Conservation (phyloP, 2,888 invertebrate genomes). For the Clepsis dumicolana region DNA sequence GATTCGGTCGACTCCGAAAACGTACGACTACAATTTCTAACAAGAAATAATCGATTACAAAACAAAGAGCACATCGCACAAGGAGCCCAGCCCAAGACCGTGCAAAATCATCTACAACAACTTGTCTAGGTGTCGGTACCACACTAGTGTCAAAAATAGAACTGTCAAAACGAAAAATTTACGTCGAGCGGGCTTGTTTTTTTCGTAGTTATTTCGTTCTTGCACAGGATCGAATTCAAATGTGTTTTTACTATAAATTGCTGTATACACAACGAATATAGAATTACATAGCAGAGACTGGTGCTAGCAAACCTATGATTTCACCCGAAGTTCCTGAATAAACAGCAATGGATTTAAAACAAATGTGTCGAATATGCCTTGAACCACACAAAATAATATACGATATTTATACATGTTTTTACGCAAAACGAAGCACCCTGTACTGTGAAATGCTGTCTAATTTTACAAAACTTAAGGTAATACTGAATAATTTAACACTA, state of each 20-base stretch:
- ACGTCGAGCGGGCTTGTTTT: constrained; percentile 11
- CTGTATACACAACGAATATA: neutral
- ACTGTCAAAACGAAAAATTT: constrained; percentile 22
- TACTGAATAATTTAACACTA: neutral
- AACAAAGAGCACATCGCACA: too few relatives aligned
- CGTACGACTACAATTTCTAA: neutral
- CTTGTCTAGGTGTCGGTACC: too few relatives aligned
- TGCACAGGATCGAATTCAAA: neutral
- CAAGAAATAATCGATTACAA: constrained; percentile 1
- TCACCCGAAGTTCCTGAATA: neutral
- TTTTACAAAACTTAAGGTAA: constrained; percentile 76
- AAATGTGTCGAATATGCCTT: constrained; percentile 76
- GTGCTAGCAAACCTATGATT: neutral
- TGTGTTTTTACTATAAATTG: neutral
- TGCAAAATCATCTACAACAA: neutral
- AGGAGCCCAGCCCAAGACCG: neutral
- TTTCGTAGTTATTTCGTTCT: constrained; percentile 7
- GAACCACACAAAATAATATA: constrained; percentile 62
- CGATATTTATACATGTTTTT: constrained; percentile 73
- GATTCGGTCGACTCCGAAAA: neutral
- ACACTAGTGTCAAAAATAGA: constrained; percentile 1
- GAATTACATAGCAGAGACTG: neutral
- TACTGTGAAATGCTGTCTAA: constrained; percentile 72
- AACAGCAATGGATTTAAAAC: constrained; percentile 62
- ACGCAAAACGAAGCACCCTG: constrained; percentile 66